Evolutionary conservation across 1,140 invertebrate species (phyloP), one percentile per base, ranked within the genome.

Genomic region (Pseudomyrmex dendroicus): DNA sequence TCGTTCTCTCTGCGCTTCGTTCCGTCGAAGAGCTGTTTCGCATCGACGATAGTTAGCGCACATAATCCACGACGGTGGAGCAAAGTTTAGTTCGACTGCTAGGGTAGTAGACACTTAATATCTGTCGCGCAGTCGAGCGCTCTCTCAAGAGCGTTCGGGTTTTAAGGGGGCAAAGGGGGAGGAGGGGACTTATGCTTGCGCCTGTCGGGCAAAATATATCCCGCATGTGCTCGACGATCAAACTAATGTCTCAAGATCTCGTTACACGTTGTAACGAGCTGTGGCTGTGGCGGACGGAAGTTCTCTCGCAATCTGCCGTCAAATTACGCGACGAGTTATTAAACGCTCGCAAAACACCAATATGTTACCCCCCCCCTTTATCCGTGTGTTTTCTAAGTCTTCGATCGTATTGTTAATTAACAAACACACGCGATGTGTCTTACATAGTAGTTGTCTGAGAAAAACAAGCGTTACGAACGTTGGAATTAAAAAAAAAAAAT

Each of bases 221-320:
- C 44, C 76, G 76, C 66, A 35, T 80, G 66, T 80, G 76, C 76
- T 72, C 54, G 54, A 72, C 76, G 66, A 80, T 72, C 76, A 70
- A 72, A 70, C 66, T 80, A 66, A 80, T 80, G 76, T 80, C 76
- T 80, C 76, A 72, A 80, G 76, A 80, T 80, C 76, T 70, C 12
- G 66, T 80, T 80, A 72, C 66, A 59, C 64, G 54, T 35, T 59
- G 64, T 78, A 80, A 80, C n/a, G 76, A 80, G 56, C 63, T 35
- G 2, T 48, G 59, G 59, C 57, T 20, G 72, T 1, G 17, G 17
- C 64, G 44, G 64, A 22, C 76, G 12, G 12, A 80, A 70, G 54
- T 80, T 72, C 54, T 52, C 74, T 80, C 44, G 66, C 66, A 80
- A 80, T 80, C 44, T 72, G 46, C 44, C 76, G 76, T 78, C 76